Conservation (phyloP, 2,113 vertebrate species). For the Onychorhynchus coronatus region DNA sequence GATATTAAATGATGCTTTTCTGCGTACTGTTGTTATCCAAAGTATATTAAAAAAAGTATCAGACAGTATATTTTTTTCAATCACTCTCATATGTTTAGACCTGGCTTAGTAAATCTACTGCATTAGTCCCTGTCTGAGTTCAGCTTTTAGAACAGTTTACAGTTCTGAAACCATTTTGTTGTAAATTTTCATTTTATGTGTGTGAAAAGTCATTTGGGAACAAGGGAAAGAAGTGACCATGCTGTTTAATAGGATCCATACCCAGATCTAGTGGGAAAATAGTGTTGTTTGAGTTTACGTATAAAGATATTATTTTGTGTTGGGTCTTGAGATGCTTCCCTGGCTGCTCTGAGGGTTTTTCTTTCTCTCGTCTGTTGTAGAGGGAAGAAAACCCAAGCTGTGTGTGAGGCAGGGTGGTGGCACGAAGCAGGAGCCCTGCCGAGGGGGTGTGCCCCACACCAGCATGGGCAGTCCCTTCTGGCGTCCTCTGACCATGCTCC, state of each 20-base stretch:
- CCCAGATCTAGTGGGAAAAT: background rate
- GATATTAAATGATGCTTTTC: constrained; percentile 29
- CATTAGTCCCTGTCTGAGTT: constrained; percentile 14
- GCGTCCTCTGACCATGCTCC: background rate
- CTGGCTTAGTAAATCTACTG: constrained; percentile 24
- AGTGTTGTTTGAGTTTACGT: accelerated
- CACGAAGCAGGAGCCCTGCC: accelerated
- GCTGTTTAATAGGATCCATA: background rate
- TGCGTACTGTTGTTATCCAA: constrained; percentile 34
- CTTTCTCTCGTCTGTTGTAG: background rate
- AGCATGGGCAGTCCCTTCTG: background rate
- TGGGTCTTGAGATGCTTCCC: background rate
- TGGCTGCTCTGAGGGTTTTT: background rate
- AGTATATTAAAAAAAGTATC: constrained; percentile 28
- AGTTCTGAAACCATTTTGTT: constrained; percentile 1
- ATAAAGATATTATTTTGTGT: accelerated
- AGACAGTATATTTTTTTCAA: background rate
- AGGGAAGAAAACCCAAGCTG: background rate
- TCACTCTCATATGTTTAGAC: background rate
- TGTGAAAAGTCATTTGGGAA: background rate
- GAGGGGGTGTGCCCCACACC: background rate
- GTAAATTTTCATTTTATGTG: background rate
- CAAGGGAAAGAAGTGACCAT: background rate
- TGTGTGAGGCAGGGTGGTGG: background rate
- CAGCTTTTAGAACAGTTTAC: background rate